Percentiles rank a stretch among this genome's conserved stretches.
Conservation (phyloP, 1,140 invertebrate species). For the Brachionus rotundiformis region DNA sequence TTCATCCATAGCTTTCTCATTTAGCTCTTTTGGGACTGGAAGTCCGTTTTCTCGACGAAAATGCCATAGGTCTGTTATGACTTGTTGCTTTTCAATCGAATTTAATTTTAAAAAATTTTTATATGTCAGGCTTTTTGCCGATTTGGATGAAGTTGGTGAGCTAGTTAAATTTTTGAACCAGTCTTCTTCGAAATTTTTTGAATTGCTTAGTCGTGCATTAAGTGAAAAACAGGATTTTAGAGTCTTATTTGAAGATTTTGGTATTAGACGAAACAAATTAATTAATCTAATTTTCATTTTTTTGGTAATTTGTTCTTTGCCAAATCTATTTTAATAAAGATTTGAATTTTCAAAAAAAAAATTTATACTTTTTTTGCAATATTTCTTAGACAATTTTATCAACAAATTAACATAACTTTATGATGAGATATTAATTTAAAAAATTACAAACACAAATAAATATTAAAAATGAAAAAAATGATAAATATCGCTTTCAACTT, state of each 20-base stretch:
- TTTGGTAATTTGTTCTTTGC: too few species aligned
- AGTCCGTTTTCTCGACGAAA: conserved; percentile 20
- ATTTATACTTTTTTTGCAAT: too few species aligned
- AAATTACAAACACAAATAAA: too few species aligned
- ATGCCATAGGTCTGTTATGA: background rate
- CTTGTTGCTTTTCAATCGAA: background rate
- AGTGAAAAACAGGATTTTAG: background rate
- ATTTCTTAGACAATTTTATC: too few species aligned
- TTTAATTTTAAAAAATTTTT: conserved; percentile 1
- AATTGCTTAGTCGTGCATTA: background rate
- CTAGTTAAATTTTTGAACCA: conserved; percentile 40
- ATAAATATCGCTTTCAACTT: too few species aligned
- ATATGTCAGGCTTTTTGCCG: background rate
- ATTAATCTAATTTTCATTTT: background rate
- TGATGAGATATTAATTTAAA: too few species aligned
- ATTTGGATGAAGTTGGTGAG: background rate
- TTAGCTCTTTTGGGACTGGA: conserved; percentile 13
- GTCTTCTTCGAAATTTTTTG: background rate
- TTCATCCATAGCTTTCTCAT: background rate
- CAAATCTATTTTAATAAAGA: too few species aligned
- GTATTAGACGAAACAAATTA: background rate
- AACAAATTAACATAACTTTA: too few species aligned
- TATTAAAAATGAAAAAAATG: too few species aligned
- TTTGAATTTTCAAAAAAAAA: too few species aligned
- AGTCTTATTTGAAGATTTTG: background rate